phyloP scores from a whole-genome alignment of 2,888 invertebrate genomes.

The Callosobruchus maculatus region DNA sequence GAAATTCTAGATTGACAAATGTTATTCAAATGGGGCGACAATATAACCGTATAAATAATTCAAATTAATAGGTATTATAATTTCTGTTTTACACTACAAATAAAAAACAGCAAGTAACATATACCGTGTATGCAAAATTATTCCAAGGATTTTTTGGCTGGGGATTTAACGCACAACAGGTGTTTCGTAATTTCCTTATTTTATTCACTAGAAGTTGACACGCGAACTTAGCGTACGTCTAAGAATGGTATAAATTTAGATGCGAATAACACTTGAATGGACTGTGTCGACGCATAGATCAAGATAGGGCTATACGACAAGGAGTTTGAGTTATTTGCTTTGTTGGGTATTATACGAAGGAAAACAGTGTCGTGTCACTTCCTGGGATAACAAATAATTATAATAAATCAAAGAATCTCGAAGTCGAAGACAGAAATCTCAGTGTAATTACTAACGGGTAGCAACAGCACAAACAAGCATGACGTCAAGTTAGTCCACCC shows the following conservation, averaged over 20 bases:
- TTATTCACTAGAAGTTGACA: not conserved
- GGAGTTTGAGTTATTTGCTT: too few relatives aligned
- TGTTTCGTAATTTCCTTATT: not conserved
- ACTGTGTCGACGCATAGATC: too few relatives aligned
- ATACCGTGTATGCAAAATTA: not conserved
- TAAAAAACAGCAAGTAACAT: not conserved
- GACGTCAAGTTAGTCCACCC: too few relatives aligned
- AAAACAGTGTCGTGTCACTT: too few relatives aligned
- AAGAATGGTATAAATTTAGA: not conserved
- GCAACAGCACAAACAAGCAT: too few relatives aligned
- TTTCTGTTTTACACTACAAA: not conserved
- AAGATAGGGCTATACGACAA: too few relatives aligned
- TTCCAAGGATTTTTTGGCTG: not conserved
- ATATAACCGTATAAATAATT: not conserved
- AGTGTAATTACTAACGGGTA: too few relatives aligned
- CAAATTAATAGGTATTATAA: not conserved
- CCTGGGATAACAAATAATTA: too few relatives aligned
- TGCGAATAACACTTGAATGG: too few relatives aligned
- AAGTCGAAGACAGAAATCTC: too few relatives aligned
- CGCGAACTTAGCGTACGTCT: not conserved
- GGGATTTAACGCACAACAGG: not conserved
- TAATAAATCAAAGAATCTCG: too few relatives aligned
- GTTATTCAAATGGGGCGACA: not conserved
- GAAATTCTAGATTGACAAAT: not conserved
- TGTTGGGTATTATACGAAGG: too few relatives aligned